Evolutionary conservation across 2,888 invertebrate genomes (phyloP), one percentile per base, ranked within the genome.

Genomic region (Thereva nobilitata): DNA sequence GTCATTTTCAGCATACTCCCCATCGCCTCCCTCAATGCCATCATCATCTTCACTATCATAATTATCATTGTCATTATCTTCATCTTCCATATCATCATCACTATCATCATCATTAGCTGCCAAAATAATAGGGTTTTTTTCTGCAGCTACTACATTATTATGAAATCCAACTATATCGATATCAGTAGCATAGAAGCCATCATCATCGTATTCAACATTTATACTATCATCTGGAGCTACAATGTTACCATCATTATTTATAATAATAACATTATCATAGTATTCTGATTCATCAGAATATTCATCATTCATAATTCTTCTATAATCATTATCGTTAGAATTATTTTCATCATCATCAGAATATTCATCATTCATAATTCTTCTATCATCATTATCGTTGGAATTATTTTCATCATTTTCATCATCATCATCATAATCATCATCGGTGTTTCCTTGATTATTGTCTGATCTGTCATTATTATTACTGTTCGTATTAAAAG

Each of bases 281-380:
- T 69, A 50, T 5, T 67, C 42, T 10, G 54, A 10, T 41, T 67
- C 41, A 12, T 66, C 49, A 56, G 42, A 66, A 12, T 45, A 50
- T 9, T 41, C 42, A 34, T 66, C 59, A 12, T 68, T 50, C 2
- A 71, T 64, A 64, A 68, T 68, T 10, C 71, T 71, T 37, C 69
- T 68, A 55, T 71, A 72, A 44, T 70, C 63, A 23, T 72, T 71
- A 66, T 66, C 70, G 44, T 72, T 71, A 47, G 54, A 70, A 38
- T 66, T 52, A 41, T 38, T 12, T 7, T 70, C 65, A 52, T 61
- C 52, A 4, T 66, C 52, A 1, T 65, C 67, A 37, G 45, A 9
- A 37, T 61, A 53, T 45, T 66, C 61, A 10, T 66, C 57, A 37
- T 71, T 56, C 47, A 47, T 69, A 64, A 35, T 55, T 68, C 9